Evolutionary conservation across 2,113 vertebrate species (phyloP), one percentile per base, ranked within the genome.

Genomic region (Pterocles orientalis): DNA sequence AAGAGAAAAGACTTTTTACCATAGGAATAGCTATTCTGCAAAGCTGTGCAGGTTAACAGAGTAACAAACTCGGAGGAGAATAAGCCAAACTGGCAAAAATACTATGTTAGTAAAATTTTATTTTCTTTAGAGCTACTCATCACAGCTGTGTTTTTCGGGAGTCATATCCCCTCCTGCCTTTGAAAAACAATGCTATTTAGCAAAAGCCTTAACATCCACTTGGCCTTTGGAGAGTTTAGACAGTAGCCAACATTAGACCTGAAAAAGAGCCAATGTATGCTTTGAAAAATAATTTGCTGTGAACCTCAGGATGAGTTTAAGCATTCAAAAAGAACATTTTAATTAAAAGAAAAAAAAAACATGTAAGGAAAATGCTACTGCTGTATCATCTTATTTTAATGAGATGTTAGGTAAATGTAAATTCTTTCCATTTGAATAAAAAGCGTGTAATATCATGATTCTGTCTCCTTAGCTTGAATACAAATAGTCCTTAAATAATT

Each of bases 391-490:
- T 86, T 64, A 19, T n/a, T 51, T 73, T 89, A 92, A 92, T 95
- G 87, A 94, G 76, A 48, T 87, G 64, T 77, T 89, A 85, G 71
- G 83, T 85, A 50, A 68, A 94, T 94, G 87, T 82, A 78, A 93
- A 95, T 95, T 75, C 33, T 79, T 87, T 56, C 43, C 6, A 95
- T 96, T 94, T 92, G 89, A 92, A 95, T 94, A 88, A 71, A 96
- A 89, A 79, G 24, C 15, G 0, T 88, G 47, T 92, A 76, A 61
- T 72, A 47, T 57, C 53, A 58, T 57, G 58, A 60, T 69, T 87
- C 64, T 18, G 1, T 54, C 61, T 92, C 12, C 50, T 86, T 75
- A 88, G 65, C 66, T 69, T 73, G 83, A 92, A 90, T 95, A 97
- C 92, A 92, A 76, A 60, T 62, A 25, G 68, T n/a, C n/a, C 34